phyloP scores from a whole-genome alignment of 1,140 invertebrate species.

The Octopus sinensis region DNA sequence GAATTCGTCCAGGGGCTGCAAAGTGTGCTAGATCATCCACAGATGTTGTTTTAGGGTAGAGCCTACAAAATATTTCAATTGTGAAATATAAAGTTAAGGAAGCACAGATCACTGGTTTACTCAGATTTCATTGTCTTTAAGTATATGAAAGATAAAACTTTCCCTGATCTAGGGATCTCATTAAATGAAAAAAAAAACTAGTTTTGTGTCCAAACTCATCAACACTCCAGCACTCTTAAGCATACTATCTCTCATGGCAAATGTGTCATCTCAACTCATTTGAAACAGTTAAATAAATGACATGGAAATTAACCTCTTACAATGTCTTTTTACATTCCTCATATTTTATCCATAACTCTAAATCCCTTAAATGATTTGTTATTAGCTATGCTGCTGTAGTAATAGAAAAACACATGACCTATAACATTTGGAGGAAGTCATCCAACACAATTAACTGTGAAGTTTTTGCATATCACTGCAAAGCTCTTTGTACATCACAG shows the following conservation, averaged over 20 bases:
- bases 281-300: too few relatives aligned
- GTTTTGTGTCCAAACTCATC: conserved; percentile 6
- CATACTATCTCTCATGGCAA: neutral
- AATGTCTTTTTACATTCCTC: too few relatives aligned
- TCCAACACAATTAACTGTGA: too few relatives aligned
- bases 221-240: neutral
- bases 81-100: neutral
- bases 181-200: neutral
- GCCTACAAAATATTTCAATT: conserved; percentile 31
- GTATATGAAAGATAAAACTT: neutral
- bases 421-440: too few relatives aligned
- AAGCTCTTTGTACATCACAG: too few relatives aligned
- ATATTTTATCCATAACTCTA: too few relatives aligned
- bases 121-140: neutral
- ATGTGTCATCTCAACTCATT: too few relatives aligned
- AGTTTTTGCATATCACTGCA: too few relatives aligned
- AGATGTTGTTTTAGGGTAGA: conserved; percentile 37
- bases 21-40: conserved; percentile 42
- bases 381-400: too few relatives aligned
- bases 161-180: neutral
- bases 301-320: too few relatives aligned
- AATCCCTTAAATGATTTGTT: too few relatives aligned
- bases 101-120: neutral
- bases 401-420: too few relatives aligned
- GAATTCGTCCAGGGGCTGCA: conserved; percentile 44